Conservation (phyloP, 1,140 invertebrate species). For the Agrypnia vestita region DNA sequence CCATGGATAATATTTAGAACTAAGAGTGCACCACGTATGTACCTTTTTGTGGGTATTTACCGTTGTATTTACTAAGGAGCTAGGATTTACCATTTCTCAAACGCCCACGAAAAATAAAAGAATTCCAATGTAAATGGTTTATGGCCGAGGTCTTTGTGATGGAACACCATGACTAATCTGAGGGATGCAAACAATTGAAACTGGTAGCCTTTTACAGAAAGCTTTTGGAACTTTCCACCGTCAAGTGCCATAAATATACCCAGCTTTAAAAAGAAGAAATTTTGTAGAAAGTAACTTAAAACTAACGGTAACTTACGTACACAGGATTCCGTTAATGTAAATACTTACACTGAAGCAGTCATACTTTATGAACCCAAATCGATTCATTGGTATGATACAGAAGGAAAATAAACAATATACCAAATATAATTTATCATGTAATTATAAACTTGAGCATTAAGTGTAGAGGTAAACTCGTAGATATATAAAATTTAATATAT, state of each 20-base stretch:
- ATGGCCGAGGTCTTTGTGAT: conserved; percentile 2
- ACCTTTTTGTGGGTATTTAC: too few relatives aligned
- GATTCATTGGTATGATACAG: too few relatives aligned
- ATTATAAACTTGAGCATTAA: too few relatives aligned
- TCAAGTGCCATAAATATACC: conserved; percentile 35
- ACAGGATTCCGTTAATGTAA: conserved; percentile 25
- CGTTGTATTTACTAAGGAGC: too few relatives aligned
- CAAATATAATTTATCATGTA: too few relatives aligned
- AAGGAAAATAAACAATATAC: too few relatives aligned
- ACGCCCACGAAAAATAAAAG: conserved; percentile 1
- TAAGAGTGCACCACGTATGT: too few relatives aligned
- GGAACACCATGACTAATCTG: conserved; percentile 32
- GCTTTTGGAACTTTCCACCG: neutral
- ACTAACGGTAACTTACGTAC: conserved; percentile 21
- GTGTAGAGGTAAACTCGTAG: too few relatives aligned
- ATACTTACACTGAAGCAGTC: neutral
- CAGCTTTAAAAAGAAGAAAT: conserved; percentile 1
- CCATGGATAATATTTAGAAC: too few relatives aligned
- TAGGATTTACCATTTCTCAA: neutral
- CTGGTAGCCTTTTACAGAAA: conserved; percentile 30
- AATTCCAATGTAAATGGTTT: conserved; percentile 29
- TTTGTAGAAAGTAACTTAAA: conserved; percentile 22
- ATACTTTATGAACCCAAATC: too few relatives aligned
- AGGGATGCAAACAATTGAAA: conserved; percentile 28
- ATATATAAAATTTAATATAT: too few relatives aligned